These are phyloP conservation scores for human DNA, from an alignment of 2,113 vertebrate species.

Conservation along the genomic window DNA sequence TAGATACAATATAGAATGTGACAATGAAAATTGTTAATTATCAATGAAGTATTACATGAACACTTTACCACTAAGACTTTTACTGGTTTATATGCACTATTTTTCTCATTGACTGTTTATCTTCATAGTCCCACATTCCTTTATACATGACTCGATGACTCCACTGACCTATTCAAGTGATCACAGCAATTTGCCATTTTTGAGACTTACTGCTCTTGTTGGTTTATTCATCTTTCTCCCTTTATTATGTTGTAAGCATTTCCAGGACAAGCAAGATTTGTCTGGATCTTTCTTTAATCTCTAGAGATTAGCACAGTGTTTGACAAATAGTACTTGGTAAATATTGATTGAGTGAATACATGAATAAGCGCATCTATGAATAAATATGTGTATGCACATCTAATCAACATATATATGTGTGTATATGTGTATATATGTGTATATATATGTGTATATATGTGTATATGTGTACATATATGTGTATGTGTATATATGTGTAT, in stretches of 20 bases:
- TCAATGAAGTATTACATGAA: neutral
- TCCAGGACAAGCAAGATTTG: neutral
- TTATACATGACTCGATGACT: neutral
- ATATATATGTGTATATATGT: too few species aligned
- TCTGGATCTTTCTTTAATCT: neutral
- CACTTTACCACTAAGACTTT: neutral
- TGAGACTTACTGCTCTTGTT: neutral
- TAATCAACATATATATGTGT: neutral
- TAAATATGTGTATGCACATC: neutral
- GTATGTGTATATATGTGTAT: too few species aligned
- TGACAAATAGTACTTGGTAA: neutral
- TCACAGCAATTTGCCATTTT: neutral
- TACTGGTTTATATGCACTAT: neutral
- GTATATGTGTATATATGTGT: too few species aligned
- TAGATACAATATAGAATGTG: neutral
- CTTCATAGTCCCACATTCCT: neutral
- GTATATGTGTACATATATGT: too few species aligned
- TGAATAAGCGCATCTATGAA: neutral
- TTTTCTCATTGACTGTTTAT: neutral
- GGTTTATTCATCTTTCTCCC: neutral
- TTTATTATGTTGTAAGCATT: neutral
- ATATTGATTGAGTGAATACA: neutral
- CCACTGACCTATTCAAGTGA: neutral
- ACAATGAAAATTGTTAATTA: neutral
- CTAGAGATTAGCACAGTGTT: neutral